These are phyloP conservation scores for Sphaerophoria taeniata DNA, from an alignment of 2,888 invertebrate genomes.

Conservation along the genomic window DNA sequence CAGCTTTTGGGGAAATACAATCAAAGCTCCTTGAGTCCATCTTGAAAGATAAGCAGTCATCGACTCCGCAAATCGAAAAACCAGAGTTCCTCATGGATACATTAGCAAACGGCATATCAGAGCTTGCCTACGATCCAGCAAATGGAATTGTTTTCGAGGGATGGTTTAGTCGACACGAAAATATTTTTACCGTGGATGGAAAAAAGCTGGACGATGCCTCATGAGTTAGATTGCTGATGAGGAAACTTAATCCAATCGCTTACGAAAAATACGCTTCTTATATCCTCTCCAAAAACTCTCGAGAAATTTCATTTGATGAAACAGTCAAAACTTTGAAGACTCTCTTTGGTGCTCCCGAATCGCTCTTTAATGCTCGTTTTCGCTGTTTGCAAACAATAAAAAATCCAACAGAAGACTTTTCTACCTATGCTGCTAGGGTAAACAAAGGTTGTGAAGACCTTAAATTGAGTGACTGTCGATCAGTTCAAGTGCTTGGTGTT, in stretches of 20 bases:
- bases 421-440: conserved; percentile 43
- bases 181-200: no score
- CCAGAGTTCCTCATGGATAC: no score
- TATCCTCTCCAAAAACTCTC: background rate
- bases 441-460: conserved; percentile 54
- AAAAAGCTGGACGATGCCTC: no score
- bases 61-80: no score
- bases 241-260: background rate
- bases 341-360: conserved; percentile 1
- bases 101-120: background rate
- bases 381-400: conserved; percentile 28
- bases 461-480: conserved; percentile 25
- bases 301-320: background rate
- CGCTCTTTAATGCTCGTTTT: conserved; percentile 6
- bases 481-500: conserved; percentile 70
- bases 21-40: no score
- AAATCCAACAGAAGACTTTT: conserved; percentile 39
- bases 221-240: conserved; percentile 1
- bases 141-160: background rate
- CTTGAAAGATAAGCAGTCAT: no score
- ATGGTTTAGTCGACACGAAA: background rate
- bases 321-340: background rate
- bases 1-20: no score
- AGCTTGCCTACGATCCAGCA: background rate
- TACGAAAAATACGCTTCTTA: conserved; percentile 12